A percentile compares a stretch with the other conserved stretches of the same genome.
Evolutionary conservation across 23 tunicate genomes (phyloP).

Genomic region (Ascidia mentula): DNA sequence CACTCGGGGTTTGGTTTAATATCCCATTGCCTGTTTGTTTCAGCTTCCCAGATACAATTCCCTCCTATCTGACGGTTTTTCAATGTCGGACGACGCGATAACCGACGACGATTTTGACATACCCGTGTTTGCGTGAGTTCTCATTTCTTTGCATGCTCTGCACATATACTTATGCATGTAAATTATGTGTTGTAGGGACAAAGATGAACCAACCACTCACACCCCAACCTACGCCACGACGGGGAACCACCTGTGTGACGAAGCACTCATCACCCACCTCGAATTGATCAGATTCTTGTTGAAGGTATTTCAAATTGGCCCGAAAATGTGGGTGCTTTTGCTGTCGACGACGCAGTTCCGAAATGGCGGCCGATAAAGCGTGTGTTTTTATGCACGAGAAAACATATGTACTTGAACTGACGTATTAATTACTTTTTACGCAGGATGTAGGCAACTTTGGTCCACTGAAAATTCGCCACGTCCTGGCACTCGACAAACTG

Average conservation of each 20-base stretch:
- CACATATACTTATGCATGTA: no score
- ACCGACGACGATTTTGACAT: not conserved
- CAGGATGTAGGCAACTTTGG: conserved; percentile 77
- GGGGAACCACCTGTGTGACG: conserved; percentile 37
- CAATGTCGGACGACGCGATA: not conserved
- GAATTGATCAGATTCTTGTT: conserved; percentile 14
- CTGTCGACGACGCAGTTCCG: no score
- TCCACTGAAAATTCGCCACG: conserved; percentile 65
- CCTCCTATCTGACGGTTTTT: conserved; percentile 27
- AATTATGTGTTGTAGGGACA: no score
- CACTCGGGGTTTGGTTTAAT: no score
- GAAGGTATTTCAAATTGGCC: no score
- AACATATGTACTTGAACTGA: no score
- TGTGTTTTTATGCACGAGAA: no score
- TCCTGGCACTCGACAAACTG: conserved; percentile 55
- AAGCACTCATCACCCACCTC: conserved; percentile 58
- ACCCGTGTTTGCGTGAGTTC: not conserved
- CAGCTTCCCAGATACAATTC: not conserved
- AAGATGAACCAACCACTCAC: no score
- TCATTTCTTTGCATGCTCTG: not conserved
- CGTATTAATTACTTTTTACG: not conserved
- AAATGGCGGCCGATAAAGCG: no score
- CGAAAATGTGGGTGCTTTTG: no score
- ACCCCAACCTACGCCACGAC: conserved; percentile 21
- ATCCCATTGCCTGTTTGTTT: not conserved